Evolutionary conservation across 2,797 vertebrate genomes (phyloP).

Genomic region (Rhincodon typus): DNA sequence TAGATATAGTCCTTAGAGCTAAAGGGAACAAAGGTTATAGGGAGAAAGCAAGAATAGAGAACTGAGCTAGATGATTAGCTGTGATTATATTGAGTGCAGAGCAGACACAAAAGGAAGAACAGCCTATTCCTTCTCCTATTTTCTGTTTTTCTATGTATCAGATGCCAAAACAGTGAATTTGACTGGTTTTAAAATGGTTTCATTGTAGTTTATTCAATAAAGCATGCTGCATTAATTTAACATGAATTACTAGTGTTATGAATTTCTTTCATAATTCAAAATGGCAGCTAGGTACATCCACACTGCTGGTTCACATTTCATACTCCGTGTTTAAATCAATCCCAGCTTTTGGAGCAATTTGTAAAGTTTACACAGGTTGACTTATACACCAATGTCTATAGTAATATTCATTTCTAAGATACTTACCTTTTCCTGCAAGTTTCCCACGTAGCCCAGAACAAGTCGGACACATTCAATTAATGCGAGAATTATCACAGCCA

Average conservation of each 20-base stretch:
- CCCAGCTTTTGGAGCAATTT: background rate
- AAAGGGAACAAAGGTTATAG: no score
- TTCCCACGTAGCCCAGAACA: constrained; percentile 74
- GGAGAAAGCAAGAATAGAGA: no score
- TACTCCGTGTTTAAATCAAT: background rate
- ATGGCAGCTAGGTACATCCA: background rate
- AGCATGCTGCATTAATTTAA: background rate
- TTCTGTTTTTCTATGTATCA: background rate
- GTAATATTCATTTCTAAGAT: background rate
- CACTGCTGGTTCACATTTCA: background rate
- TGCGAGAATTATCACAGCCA: constrained; percentile 62
- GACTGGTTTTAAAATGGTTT: background rate
- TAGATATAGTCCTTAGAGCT: no score
- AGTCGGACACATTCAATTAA: constrained; percentile 63
- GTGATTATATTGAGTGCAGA: no score
- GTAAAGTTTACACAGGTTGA: background rate
- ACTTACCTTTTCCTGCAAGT: constrained; percentile 75
- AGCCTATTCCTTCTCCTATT: no score
- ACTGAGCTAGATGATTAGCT: no score
- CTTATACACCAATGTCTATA: background rate
- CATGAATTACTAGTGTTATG: background rate
- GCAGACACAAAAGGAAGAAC: no score
- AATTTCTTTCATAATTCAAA: background rate
- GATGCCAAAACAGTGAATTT: background rate
- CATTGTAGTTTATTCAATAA: background rate